Evolutionary conservation across 2,888 invertebrate species (phyloP).

Genomic region (Apamea monoglypha): DNA sequence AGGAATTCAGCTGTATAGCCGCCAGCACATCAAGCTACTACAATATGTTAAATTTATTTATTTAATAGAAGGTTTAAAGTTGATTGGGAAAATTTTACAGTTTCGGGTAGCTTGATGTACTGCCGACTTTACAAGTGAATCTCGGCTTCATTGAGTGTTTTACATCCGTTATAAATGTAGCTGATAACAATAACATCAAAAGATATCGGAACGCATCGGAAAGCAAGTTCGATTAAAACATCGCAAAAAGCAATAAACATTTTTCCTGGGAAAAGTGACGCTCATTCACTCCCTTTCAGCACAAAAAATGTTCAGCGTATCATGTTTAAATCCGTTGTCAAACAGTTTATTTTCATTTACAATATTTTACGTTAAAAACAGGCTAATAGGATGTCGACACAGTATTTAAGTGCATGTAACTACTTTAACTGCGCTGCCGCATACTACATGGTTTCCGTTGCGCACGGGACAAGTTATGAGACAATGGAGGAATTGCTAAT

Average conservation of each 20-base stretch:
- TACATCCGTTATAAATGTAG: too few relatives aligned
- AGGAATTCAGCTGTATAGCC: too few relatives aligned
- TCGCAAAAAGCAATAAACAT: not conserved
- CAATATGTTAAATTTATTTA: too few relatives aligned
- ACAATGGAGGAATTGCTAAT: not conserved
- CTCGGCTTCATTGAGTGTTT: too few relatives aligned
- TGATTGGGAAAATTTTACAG: too few relatives aligned
- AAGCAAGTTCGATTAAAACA: slow-evolving; percentile 1
- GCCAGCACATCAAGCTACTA: too few relatives aligned
- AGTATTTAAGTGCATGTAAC: slow-evolving; percentile 56
- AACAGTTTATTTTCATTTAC: slow-evolving; percentile 48
- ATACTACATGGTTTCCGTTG: slow-evolving; percentile 29
- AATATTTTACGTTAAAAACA: slow-evolving; percentile 55
- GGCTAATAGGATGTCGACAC: slow-evolving; percentile 49
- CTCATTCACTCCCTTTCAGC: slow-evolving; percentile 4
- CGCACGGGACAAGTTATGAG: slow-evolving; percentile 20
- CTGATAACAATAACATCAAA: not conserved
- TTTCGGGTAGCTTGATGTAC: too few relatives aligned
- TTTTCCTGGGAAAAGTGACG: slow-evolving; percentile 6
- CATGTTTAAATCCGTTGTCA: slow-evolving; percentile 22
- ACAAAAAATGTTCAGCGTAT: slow-evolving; percentile 22
- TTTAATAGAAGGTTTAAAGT: too few relatives aligned
- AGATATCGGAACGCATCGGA: not conserved
- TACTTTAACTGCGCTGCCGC: slow-evolving; percentile 46
- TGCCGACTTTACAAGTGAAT: not conserved